These are phyloP conservation scores for Melanostoma mellinum DNA, from an alignment of 2,888 invertebrate genomes.

Conservation along the genomic window DNA sequence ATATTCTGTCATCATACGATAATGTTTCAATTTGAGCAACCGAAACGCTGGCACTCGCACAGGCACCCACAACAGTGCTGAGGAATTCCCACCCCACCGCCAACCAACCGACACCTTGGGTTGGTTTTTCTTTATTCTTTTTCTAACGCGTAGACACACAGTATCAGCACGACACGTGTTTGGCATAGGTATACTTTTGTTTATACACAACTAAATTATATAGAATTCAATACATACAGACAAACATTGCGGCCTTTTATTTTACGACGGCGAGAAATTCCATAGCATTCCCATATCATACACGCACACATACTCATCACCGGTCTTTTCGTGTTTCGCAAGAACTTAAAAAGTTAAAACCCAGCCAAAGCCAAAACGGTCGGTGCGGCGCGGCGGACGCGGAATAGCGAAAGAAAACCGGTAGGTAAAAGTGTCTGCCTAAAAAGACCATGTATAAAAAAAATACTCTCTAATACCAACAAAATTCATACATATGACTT, in stretches of 20 bases:
- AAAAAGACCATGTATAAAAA: not conserved
- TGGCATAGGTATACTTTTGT: not conserved
- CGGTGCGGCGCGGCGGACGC: not conserved
- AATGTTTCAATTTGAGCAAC: constrained; percentile 26
- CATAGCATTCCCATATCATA: constrained; percentile 20
- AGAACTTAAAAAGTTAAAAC: not conserved
- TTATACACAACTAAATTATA: not conserved
- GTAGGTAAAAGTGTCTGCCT: constrained; percentile 5
- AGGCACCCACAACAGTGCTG: not conserved
- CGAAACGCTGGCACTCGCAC: constrained; percentile 21
- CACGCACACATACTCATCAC: constrained; percentile 21
- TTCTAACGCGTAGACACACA: constrained; percentile 10
- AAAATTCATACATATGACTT: not conserved
- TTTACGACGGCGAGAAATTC: constrained; percentile 28
- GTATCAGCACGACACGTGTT: constrained; percentile 52
- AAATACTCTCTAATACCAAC: constrained; percentile 4
- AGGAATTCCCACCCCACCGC: constrained; percentile 30
- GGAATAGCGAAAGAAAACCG: constrained; percentile 14
- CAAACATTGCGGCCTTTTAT: constrained; percentile 6
- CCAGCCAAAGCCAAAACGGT: not conserved
- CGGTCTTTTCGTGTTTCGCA: constrained; percentile 11
- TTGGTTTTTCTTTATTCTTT: constrained; percentile 21
- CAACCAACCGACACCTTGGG: constrained; percentile 22
- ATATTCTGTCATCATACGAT: constrained; percentile 28
- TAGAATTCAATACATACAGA: not conserved